Conservation (phyloP, 2,113 vertebrate genomes). For the Crotalus viridis region DNA sequence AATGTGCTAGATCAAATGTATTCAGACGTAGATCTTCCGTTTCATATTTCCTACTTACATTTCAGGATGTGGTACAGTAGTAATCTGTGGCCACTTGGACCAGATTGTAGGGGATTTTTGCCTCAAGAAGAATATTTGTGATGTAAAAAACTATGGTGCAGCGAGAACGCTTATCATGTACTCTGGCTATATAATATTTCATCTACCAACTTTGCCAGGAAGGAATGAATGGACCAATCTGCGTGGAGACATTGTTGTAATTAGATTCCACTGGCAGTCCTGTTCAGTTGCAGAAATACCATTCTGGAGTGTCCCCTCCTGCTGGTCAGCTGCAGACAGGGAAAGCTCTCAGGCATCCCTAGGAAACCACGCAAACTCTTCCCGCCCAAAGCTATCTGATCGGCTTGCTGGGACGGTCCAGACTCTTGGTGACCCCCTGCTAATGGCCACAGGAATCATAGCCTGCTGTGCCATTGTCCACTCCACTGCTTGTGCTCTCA, state of each 20-base stretch:
- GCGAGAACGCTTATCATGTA: not conserved
- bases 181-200: not conserved
- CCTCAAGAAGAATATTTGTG: not conserved
- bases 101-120: not conserved
- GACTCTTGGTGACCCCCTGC: not conserved
- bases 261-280: not conserved
- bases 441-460: not conserved
- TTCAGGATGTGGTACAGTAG: not conserved
- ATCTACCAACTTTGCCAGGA: not conserved
- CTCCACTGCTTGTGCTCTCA: not conserved
- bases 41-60: not conserved
- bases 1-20: not conserved
- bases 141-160: not conserved
- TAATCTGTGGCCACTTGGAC: not conserved
- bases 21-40: not conserved
- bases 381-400: not conserved
- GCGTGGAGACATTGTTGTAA: not conserved
- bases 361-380: not conserved
- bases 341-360: not conserved
- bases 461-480: fast-evolving
- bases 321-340: not conserved
- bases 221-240: not conserved
- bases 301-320: not conserved
- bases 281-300: not conserved
- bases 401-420: not conserved